phyloP scores from a whole-genome alignment of 2,113 vertebrate species.

The Grammomys dolichurus region DNA sequence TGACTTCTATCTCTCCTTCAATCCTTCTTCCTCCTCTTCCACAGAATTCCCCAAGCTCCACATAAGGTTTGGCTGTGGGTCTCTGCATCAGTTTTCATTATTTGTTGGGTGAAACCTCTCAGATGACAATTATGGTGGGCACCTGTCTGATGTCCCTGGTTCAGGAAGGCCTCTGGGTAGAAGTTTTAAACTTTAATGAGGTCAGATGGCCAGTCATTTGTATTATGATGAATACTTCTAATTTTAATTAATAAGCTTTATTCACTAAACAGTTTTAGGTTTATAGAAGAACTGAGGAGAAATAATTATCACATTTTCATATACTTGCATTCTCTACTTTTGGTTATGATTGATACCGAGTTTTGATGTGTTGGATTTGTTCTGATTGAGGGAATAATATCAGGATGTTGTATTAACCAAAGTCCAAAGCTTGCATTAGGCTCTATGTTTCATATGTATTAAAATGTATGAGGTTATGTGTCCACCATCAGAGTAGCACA shows the following conservation, averaged over 20 bases:
- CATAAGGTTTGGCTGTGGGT: too few relatives aligned
- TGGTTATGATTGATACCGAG: background rate
- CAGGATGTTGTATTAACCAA: background rate
- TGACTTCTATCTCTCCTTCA: too few relatives aligned
- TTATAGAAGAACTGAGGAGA: slow-evolving; percentile 1
- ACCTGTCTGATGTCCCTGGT: too few relatives aligned
- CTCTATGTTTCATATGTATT: background rate
- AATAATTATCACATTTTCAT: background rate
- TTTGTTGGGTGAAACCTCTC: too few relatives aligned
- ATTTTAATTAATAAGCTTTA: background rate
- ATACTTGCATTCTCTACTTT: background rate
- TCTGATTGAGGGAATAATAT: background rate
- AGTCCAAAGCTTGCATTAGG: background rate
- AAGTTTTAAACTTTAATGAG: background rate
- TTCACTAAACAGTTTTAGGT: slow-evolving; percentile 6
- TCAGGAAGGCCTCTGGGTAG: background rate
- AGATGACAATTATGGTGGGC: too few relatives aligned
- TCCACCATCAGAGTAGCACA: background rate
- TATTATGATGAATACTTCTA: background rate
- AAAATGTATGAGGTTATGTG: background rate
- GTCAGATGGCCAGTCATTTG: background rate
- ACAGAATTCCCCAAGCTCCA: too few relatives aligned
- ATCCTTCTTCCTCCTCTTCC: too few relatives aligned
- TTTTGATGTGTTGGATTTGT: background rate
- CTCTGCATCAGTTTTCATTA: too few relatives aligned